Evolutionary conservation across 2,113 vertebrate species (phyloP), one percentile per base, ranked within the genome.

Genomic region (Excalfactoria chinensis): DNA sequence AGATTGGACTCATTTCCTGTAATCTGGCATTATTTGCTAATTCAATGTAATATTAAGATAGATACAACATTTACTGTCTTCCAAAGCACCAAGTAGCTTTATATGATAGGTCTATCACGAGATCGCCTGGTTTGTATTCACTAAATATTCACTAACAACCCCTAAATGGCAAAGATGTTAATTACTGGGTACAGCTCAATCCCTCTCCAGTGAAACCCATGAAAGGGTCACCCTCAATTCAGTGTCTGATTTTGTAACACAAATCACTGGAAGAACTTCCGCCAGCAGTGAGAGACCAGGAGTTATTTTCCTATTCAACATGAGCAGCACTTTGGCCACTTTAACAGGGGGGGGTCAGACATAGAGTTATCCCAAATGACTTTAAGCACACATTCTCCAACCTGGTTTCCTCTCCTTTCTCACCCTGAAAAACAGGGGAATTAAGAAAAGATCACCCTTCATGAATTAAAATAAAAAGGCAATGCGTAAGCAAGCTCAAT

Each of bases 181-280:
- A 83, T 53, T 18, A 76, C 86, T 76, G 48, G 35, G 70, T 75
- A 67, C 37, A 84, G 71, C 86, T 76, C 92, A 91, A 84, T 6
- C 10, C 41, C 32, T 69, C 84, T 68, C 64, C 66, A 93, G 78
- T 72, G 51, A 73, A 93, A 70, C 44, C 30, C 48, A 68, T 48
- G 28, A 40, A 79, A 92, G 43, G 41, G 34, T 41, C 63, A 68
- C 87, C 53, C 80, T 77, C 71, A 63, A 56, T 62, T 89, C 74
- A 56, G 30, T 37, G 30, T 64, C 41, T 84, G 75, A 74, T 92
- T 91, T 84, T 92, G 76, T 56, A 92, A 93, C 43, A 74, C 46
- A 60, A 59, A 83, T 67, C 28, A 71, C 79, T n/a, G 85, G 40
- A 93, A 88, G 77, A 92, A 87, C 34, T 87, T 92, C 44, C 46